Percentiles rank a stretch among this genome's conserved stretches.
phyloP scores from a whole-genome alignment of 1,140 invertebrate genomes.

The Temnothorax curvispinosus region DNA sequence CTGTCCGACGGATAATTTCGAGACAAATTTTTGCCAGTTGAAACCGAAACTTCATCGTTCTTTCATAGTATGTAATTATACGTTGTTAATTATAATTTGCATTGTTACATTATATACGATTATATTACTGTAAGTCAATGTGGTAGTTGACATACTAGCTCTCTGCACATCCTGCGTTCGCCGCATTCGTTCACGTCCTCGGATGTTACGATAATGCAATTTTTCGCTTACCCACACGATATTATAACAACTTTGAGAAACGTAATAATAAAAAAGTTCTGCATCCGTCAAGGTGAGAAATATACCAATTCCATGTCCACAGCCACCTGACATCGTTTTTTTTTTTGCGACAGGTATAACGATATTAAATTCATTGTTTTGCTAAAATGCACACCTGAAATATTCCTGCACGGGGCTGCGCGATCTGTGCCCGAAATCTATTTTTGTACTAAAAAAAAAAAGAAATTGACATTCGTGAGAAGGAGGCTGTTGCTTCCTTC shows the following conservation, averaged over 20 bases:
- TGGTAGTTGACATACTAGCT: conserved; percentile 20
- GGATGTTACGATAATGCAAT: conserved; percentile 16
- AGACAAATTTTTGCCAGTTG: neutral
- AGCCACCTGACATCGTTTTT: neutral
- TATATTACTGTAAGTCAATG: conserved; percentile 33
- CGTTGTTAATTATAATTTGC: neutral
- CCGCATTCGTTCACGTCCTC: neutral
- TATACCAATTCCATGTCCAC: neutral
- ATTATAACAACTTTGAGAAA: conserved; percentile 40
- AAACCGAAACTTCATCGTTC: conserved; percentile 2
- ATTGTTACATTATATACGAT: conserved; percentile 24
- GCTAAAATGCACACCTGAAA: conserved; percentile 46
- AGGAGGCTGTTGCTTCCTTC: conserved; percentile 5
- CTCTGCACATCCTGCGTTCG: conserved; percentile 11
- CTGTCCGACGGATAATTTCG: neutral
- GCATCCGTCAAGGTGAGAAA: conserved; percentile 24
- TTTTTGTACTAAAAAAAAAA: conserved; percentile 80
- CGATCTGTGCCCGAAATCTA: conserved; percentile 78
- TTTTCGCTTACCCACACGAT: neutral
- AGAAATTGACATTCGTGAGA: neutral
- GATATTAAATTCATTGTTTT: conserved; percentile 1
- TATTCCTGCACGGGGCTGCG: conserved; percentile 69
- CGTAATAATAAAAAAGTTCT: conserved; percentile 47
- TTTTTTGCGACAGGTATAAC: neutral
- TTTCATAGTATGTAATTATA: conserved; percentile 1